A percentile compares a stretch with the other conserved stretches of the same genome.
Conservation (phyloP, 2,113 vertebrate species). For the Campylomormyrus numenius region DNA sequence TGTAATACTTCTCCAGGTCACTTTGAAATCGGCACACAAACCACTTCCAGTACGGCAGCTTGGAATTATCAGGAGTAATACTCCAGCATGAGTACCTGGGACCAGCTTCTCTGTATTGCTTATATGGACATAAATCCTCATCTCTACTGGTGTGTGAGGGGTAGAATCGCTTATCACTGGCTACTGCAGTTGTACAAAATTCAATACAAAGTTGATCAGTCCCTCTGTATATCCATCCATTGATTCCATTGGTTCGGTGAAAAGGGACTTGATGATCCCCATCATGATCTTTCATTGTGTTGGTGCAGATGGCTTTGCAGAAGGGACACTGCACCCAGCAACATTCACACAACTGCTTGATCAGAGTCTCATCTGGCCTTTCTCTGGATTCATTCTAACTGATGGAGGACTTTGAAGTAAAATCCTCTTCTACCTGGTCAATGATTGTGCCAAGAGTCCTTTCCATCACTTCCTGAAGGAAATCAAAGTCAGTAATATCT, state of each 20-base stretch:
- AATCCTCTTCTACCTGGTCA: background rate
- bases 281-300: conserved; percentile 32
- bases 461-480: conserved; percentile 32
- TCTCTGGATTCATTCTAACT: conserved; percentile 3
- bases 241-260: conserved; percentile 32
- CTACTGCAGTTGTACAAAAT: conserved; percentile 42
- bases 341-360: conserved; percentile 40
- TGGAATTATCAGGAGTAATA: conserved; percentile 52
- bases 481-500: conserved; percentile 25
- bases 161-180: background rate
- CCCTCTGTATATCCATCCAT: background rate
- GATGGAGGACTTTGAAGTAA: background rate
- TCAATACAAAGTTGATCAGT: background rate
- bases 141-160: background rate
- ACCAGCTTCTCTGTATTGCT: conserved; percentile 42
- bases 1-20: conserved; percentile 40
- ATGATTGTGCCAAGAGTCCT: background rate
- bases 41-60: conserved; percentile 63
- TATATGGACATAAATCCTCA: background rate
- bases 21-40: conserved; percentile 56
- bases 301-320: conserved; percentile 50
- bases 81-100: conserved; percentile 37
- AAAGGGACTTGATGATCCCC: conserved; percentile 33
- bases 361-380: conserved; percentile 38
- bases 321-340: conserved; percentile 55